Base-by-base conservation (phyloP, 2,888 invertebrate species). In the Caenorhabditis parvicauda region DNA sequence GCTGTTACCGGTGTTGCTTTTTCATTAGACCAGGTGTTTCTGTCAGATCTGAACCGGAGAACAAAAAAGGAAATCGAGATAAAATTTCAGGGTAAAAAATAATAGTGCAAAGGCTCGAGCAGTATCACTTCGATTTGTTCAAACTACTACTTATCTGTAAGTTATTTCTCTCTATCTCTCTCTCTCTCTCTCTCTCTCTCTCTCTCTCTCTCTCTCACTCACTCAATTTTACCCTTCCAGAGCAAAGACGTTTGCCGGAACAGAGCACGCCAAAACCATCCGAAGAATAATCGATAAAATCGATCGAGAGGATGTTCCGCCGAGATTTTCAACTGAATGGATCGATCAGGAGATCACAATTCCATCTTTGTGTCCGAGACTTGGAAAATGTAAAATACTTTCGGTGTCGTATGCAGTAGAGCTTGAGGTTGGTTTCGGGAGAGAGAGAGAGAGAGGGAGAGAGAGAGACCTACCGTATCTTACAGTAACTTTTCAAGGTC, bases 161-260 rank as follows among this genome's bases (percentile, higher is more conserved):
- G 54, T 25, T 44, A 17, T 17, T 46, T 35, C 12, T n/a, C n/a
- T 32, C 14, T 6, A n/a, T 44, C 7, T 5, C 9, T 9, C 14
- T 19, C 3, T 24, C n/a, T n/a, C n/a, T n/a, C n/a, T 17, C 9
- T 7, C 17, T 41, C 12, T 41, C 41, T 41, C 19, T 41, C 19
- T 17, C 41, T 41, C 19, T 41, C 41, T 41, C 41, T 41, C 12
- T 14, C 35, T 32, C 9, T 41, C 17, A 14, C 17, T 19, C 17
- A 9, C 17, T 7, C 9, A 41, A 17, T 49, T 28, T 42, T 38
- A 29, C 27, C 24, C 25, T 68, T 79, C 63, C 52, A 71, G 75
- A 55, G 79, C 80, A 3, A 80, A 80, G 57, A 77, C 76, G 17
- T 80, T 80, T 47, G 70, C 74, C 27, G 80, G 80, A n/a, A 60